Conservation (phyloP, 2,888 invertebrate genomes). For the Tyria jacobaeae region DNA sequence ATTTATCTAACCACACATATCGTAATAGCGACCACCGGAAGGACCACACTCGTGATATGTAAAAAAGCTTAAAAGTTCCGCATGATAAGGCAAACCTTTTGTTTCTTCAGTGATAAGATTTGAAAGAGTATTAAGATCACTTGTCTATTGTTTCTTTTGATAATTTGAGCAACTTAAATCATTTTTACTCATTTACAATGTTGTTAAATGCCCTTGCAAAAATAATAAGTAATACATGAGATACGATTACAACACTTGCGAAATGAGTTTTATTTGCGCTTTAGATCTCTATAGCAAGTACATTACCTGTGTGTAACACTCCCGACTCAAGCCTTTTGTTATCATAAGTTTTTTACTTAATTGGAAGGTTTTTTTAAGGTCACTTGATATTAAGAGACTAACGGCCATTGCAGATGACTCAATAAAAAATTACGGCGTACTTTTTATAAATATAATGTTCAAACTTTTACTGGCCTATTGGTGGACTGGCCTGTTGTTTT, state of each 20-base stretch:
- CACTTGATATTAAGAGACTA: no score
- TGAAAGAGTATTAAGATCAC: constrained; percentile 33
- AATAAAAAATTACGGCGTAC: no score
- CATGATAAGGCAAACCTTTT: constrained; percentile 26
- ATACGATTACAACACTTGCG: no score
- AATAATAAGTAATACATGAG: not conserved
- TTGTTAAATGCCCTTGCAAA: no score
- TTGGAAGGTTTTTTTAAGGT: no score
- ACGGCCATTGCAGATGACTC: no score
- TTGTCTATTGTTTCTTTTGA: constrained; percentile 17
- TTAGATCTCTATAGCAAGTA: not conserved
- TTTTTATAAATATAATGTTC: no score
- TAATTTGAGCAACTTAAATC: not conserved
- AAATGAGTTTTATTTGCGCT: no score
- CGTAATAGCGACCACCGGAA: constrained; percentile 47
- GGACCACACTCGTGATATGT: constrained; percentile 40
- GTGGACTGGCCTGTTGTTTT: no score
- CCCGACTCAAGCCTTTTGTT: not conserved
- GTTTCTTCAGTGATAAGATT: constrained; percentile 37
- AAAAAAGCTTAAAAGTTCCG: constrained; percentile 41
- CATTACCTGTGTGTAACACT: not conserved
- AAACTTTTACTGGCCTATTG: no score
- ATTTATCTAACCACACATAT: constrained; percentile 43
- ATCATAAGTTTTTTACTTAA: no score
- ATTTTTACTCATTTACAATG: not conserved